Evolutionary conservation across 2,888 invertebrate genomes (phyloP).

Genomic region (Brenthis hecate): DNA sequence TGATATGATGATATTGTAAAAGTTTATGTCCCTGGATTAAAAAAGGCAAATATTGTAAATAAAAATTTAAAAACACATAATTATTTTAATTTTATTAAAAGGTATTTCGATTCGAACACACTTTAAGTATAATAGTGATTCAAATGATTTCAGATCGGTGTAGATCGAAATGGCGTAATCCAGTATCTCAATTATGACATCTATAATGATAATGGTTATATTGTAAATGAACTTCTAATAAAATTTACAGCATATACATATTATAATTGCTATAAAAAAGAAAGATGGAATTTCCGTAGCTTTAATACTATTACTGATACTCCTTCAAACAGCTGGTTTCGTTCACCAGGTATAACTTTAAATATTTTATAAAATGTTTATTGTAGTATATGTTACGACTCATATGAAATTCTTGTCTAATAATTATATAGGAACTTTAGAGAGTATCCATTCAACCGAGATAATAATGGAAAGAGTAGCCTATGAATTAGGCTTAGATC

Average conservation of each 20-base stretch:
- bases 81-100: too few species aligned
- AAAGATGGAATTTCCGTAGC: slow-evolving; percentile 52
- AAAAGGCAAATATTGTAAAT: too few species aligned
- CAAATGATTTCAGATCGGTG: slow-evolving; percentile 47
- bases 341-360: slow-evolving; percentile 55
- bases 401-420: slow-evolving; percentile 40
- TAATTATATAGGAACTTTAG: slow-evolving; percentile 44
- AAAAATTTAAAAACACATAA: too few species aligned
- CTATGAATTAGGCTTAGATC: slow-evolving; percentile 71
- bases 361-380: background rate
- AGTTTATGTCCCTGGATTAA: too few species aligned
- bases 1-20: too few species aligned
- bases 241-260: slow-evolving; percentile 37
- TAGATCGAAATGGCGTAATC: slow-evolving; percentile 71
- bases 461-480: slow-evolving; percentile 84
- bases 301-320: slow-evolving; percentile 56
- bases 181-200: slow-evolving; percentile 74
- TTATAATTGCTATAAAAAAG: slow-evolving; percentile 52
- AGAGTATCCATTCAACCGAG: slow-evolving; percentile 59
- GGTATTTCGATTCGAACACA: too few species aligned
- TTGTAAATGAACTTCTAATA: slow-evolving; percentile 51
- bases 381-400: background rate
- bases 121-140: background rate
- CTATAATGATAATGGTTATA: slow-evolving; percentile 75
- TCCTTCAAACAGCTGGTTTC: slow-evolving; percentile 55